Evolutionary conservation across 2,888 invertebrate species (phyloP).

Genomic region (Eupithecia inturbata): DNA sequence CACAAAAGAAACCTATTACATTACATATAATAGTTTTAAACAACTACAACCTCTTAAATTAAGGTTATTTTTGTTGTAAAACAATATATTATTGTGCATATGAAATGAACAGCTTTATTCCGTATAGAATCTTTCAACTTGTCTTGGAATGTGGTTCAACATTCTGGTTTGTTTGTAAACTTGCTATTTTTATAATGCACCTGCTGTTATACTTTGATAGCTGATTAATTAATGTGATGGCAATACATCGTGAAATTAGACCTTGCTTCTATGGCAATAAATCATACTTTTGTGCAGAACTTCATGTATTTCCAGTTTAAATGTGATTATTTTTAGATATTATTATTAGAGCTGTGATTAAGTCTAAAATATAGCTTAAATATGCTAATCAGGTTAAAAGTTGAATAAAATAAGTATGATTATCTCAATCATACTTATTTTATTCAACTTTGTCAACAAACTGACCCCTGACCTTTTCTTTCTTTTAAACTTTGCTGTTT

Average conservation of each 20-base stretch:
- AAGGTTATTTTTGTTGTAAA: neutral
- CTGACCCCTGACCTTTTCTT: too few relatives aligned
- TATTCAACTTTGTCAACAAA: too few relatives aligned
- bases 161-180: conserved; percentile 37
- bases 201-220: conserved; percentile 34
- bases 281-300: conserved; percentile 13
- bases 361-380: too few relatives aligned
- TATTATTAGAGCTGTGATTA: neutral
- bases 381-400: too few relatives aligned
- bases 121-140: neutral
- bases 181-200: conserved; percentile 41
- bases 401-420: too few relatives aligned
- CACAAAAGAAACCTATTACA: neutral
- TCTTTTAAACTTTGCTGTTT: too few relatives aligned
- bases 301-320: neutral
- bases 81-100: neutral
- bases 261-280: conserved; percentile 11
- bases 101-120: neutral
- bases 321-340: neutral
- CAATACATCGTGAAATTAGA: conserved; percentile 20
- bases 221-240: conserved; percentile 15
- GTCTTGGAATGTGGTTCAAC: conserved; percentile 33
- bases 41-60: neutral
- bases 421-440: too few relatives aligned
- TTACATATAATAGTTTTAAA: neutral